These are phyloP conservation scores for Trichonephila inaurata DNA, from an alignment of 1,140 invertebrate genomes.

Conservation along the genomic window DNA sequence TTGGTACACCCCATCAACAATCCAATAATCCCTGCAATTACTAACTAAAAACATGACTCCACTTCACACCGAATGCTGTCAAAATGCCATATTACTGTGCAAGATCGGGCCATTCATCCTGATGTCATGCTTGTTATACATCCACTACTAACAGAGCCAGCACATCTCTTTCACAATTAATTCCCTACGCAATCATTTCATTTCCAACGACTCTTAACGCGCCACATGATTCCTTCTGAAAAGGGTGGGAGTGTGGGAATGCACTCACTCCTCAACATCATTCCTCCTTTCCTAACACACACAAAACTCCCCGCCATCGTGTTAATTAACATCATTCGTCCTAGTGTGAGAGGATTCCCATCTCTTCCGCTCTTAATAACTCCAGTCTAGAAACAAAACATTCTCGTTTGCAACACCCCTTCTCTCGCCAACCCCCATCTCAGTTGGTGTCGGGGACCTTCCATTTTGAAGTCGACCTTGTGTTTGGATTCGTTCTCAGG, in stretches of 20 bases:
- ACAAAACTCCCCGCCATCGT: not conserved
- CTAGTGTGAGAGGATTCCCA: constrained; percentile 7
- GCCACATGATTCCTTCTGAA: constrained; percentile 16
- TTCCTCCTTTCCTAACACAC: not conserved
- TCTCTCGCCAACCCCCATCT: not conserved
- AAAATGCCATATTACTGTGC: not conserved
- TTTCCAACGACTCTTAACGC: constrained; percentile 12
- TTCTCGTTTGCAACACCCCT: not conserved
- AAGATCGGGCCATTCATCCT: not conserved
- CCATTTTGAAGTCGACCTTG: not conserved
- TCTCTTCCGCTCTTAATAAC: constrained; percentile 30
- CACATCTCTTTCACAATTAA: constrained; percentile 34
- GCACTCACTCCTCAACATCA: not conserved
- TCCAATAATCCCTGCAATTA: too few relatives aligned
- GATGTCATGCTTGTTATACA: constrained; percentile 6
- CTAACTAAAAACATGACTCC: not conserved
- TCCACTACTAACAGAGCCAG: not conserved
- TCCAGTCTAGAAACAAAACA: constrained; percentile 16
- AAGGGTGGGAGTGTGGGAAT: not conserved
- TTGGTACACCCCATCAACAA: too few relatives aligned
- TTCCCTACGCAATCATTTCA: constrained; percentile 37
- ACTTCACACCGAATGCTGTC: not conserved
- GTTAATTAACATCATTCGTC: constrained; percentile 47
- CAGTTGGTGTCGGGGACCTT: not conserved
- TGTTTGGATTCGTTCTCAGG: not conserved